phyloP scores from a whole-genome alignment of 2,113 vertebrate genomes.

The Onychorhynchus coronatus region DNA sequence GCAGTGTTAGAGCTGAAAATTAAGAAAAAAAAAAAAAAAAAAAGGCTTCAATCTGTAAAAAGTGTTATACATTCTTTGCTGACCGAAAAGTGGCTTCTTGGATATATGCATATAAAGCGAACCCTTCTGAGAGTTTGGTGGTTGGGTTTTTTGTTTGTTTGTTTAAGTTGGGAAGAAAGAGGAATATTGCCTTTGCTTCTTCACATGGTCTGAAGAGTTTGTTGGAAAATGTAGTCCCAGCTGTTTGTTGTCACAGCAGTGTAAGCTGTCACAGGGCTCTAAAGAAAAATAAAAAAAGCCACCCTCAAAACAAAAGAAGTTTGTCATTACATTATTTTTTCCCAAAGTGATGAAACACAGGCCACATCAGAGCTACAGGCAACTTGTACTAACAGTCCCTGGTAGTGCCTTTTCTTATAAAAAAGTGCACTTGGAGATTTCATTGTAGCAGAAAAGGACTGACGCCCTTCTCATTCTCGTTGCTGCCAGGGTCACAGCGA shows the following conservation, averaged over 20 bases:
- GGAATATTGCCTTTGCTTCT: neutral
- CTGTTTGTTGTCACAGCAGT: neutral
- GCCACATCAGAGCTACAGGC: neutral
- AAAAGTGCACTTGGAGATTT: accelerated
- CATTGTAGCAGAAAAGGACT: neutral
- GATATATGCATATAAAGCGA: neutral
- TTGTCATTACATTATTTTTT: neutral
- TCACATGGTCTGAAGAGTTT: neutral
- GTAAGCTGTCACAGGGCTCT: neutral
- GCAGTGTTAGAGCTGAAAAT: neutral
- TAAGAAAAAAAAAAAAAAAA: neutral
- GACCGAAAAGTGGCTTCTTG: neutral
- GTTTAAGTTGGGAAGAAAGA: neutral
- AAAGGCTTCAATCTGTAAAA: neutral
- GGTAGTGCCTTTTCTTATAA: neutral
- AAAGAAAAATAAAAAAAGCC: neutral
- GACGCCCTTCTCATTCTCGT: neutral
- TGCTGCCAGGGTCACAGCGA: neutral
- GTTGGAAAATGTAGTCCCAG: neutral
- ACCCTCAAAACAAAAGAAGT: neutral
- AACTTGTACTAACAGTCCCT: neutral
- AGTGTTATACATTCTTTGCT: neutral
- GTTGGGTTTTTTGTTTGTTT: neutral
- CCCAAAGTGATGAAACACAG: neutral
- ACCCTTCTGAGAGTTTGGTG: neutral